A percentile compares a stretch with the other conserved stretches of the same genome.
Evolutionary conservation across 2,113 vertebrate genomes (phyloP).

Genomic region (Brachionichthys hirsutus): DNA sequence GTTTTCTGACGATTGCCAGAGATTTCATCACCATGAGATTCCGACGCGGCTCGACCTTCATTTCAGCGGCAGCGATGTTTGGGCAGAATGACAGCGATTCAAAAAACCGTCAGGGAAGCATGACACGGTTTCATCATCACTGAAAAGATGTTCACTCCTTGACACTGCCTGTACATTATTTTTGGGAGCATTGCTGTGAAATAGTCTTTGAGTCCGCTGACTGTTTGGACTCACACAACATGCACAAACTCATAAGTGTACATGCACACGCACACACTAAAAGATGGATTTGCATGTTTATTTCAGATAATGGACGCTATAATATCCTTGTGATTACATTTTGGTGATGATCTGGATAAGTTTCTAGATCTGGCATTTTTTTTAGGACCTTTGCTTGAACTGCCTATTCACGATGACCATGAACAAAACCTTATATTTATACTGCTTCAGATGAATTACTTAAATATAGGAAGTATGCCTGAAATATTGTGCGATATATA

Average conservation of each 20-base stretch:
- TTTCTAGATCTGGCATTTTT: too few relatives aligned
- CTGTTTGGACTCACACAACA: conserved; percentile 50
- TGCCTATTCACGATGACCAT: too few relatives aligned
- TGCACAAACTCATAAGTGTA: conserved; percentile 17
- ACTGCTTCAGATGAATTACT: too few relatives aligned
- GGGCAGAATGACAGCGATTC: conserved; percentile 63
- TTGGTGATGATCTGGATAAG: too few relatives aligned
- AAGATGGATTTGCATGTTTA: too few relatives aligned
- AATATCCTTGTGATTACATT: too few relatives aligned
- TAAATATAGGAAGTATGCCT: too few relatives aligned
- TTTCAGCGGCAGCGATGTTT: conserved; percentile 55
- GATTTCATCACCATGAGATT: conserved; percentile 66
- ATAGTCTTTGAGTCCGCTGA: conserved; percentile 50
- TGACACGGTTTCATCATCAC: conserved; percentile 63
- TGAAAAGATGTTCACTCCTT: conserved; percentile 48
- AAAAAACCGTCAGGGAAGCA: conserved; percentile 52
- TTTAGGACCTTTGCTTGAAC: too few relatives aligned
- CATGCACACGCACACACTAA: conserved; percentile 30
- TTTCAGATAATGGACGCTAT: too few relatives aligned
- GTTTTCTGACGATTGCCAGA: conserved; percentile 51
- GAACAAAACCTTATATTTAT: too few relatives aligned
- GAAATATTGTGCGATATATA: too few relatives aligned
- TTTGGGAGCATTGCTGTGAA: conserved; percentile 52
- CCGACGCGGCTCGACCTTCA: conserved; percentile 47
- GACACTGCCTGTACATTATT: conserved; percentile 52